These are phyloP conservation scores for Entomyzon cyanotis DNA, from an alignment of 2,113 vertebrate species.

Conservation along the genomic window DNA sequence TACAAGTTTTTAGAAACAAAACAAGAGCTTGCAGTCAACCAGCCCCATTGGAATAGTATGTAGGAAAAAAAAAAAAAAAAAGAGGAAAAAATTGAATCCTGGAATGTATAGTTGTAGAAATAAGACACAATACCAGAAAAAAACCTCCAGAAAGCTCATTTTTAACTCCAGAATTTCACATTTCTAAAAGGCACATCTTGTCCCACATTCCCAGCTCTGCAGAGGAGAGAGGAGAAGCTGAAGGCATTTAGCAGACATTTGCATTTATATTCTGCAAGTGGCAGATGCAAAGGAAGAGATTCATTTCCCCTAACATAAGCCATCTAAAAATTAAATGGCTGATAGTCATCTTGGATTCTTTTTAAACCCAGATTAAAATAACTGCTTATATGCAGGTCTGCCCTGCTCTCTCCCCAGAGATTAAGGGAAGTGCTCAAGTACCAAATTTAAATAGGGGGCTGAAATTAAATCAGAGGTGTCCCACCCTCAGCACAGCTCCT, in stretches of 20 bases:
- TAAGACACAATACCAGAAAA: not conserved
- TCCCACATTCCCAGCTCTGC: not conserved
- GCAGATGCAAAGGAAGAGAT: not conserved
- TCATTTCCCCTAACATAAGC: not conserved
- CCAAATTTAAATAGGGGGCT: not conserved
- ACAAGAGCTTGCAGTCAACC: not conserved
- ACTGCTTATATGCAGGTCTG: not conserved
- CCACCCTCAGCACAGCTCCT: not conserved
- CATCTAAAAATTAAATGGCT: not conserved
- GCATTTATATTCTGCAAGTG: not conserved
- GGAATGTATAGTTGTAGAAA: not conserved
- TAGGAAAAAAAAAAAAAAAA: accelerated
- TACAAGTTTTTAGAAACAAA: not conserved
- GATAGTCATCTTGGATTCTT: conserved; percentile 7
- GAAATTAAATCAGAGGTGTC: not conserved
- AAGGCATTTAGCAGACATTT: not conserved
- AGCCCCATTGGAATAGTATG: not conserved
- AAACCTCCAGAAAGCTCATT: not conserved
- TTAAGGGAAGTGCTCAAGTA: not conserved
- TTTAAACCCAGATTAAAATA: not conserved
- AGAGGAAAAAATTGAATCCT: not conserved
- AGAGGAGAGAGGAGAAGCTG: not conserved
- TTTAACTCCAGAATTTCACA: not conserved
- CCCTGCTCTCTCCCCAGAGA: not conserved
- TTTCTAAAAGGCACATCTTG: not conserved